Evolutionary conservation across 2,888 invertebrate species (phyloP), one percentile per base, ranked within the genome.

Genomic region (Eristalis arbustorum): DNA sequence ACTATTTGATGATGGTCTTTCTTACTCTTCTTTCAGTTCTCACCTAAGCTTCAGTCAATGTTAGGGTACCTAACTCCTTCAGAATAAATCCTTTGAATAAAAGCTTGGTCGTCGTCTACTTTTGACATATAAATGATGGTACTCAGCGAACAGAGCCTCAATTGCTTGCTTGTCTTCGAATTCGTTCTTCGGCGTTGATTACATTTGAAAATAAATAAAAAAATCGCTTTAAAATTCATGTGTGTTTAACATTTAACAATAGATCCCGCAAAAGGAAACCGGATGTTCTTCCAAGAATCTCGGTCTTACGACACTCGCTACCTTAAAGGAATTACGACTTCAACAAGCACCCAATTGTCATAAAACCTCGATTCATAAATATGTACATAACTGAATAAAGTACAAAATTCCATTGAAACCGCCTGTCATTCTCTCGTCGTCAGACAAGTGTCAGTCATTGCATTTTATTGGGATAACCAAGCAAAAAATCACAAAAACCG

Each of bases 401-500:
- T 4, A 40, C 40, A 14, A 14, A 40, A 14, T 14, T 40, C 14
- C 40, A 40, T 40, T 40, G 14, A 40, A 40, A 40, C 3, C 40
- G 14, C 42, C 42, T 14, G 42, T 42, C 42, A 14, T 40, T 3
- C 14, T 13, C 40, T 13, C 42, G 14, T 3, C 13, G 42, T n/a
- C n/a, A 42, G 42, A 49, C 49, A 49, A 49, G 18, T 18, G 49
- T 18, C 49, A 18, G 49, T 18, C 49, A 49, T 49, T 49, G 18
- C 49, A 49, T 49, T 49, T 49, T 49, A 18, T 49, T 49, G 8
- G 6, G 1, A 18, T 18, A 49, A 22, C 18, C 18, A 75, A 75
- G 56, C 37, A 18, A 57, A 74, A 74, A 66, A 37, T 56, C 40
- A 40, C 37, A 66, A 37, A 25, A n/a, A 25, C 25, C 42, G n/a